Evolutionary conservation across 2,888 invertebrate species (phyloP).

Genomic region (Lathronympha strigana): DNA sequence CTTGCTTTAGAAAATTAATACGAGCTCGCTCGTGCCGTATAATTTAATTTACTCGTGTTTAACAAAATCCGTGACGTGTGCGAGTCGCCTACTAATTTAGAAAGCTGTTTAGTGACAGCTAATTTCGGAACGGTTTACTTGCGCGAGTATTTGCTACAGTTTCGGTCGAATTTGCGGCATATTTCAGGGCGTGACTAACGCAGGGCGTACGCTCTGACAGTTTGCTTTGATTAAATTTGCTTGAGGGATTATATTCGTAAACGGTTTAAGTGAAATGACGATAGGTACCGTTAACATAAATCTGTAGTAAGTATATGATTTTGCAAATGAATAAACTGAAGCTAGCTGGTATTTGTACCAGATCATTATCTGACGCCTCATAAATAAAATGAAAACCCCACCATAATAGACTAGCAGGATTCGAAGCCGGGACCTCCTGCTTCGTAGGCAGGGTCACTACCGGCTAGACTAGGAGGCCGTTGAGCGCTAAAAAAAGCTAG

Average conservation of each 20-base stretch:
- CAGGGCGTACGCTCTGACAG: constrained; percentile 13
- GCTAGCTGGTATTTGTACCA: background rate
- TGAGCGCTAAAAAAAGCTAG: background rate
- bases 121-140: constrained; percentile 44
- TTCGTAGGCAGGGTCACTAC: too few species aligned
- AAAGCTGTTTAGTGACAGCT: constrained; percentile 47
- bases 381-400: background rate
- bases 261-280: background rate
- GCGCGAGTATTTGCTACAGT: constrained; percentile 33
- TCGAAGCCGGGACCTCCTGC: too few species aligned
- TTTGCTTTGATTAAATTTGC: constrained; percentile 25
- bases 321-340: too few species aligned
- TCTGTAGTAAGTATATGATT: too few species aligned
- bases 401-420: background rate
- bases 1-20: constrained; percentile 54
- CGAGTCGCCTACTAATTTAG: constrained; percentile 48
- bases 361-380: background rate
- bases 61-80: constrained; percentile 46
- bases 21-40: constrained; percentile 49
- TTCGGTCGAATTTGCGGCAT: constrained; percentile 38
- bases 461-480: too few species aligned
- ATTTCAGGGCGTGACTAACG: constrained; percentile 26
- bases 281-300: background rate
- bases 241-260: background rate
- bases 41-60: constrained; percentile 52